phyloP scores from a whole-genome alignment of 2,888 invertebrate genomes.

The Metellina segmentata region DNA sequence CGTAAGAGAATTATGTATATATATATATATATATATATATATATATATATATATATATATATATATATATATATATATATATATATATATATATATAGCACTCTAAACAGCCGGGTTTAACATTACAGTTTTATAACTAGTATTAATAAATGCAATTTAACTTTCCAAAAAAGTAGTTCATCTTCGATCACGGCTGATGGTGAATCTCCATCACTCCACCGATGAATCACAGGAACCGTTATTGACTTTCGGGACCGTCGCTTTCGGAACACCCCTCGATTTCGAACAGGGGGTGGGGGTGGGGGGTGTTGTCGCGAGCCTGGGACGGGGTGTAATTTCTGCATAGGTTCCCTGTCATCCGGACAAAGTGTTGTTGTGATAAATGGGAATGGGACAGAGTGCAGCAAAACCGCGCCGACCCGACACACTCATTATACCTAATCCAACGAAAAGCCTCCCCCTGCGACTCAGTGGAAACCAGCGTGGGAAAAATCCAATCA shows the following conservation, averaged over 20 bases:
- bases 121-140: too few species aligned
- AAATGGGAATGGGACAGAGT: slow-evolving; percentile 69
- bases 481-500: slow-evolving; percentile 74
- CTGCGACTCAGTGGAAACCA: too few species aligned
- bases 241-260: neutral
- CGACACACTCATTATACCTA: slow-evolving; percentile 8
- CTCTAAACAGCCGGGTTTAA: too few species aligned
- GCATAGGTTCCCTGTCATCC: slow-evolving; percentile 69
- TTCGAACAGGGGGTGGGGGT: neutral
- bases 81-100: too few species aligned
- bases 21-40: too few species aligned
- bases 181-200: neutral
- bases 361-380: slow-evolving; percentile 71
- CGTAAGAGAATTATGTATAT: too few species aligned
- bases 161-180: neutral
- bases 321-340: slow-evolving; percentile 40
- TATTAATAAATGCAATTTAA: neutral
- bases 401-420: slow-evolving; percentile 58
- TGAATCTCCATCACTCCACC: neutral
- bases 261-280: neutral
- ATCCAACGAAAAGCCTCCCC: neutral
- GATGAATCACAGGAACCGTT: neutral
- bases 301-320: neutral
- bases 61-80: too few species aligned
- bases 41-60: too few species aligned